Conservation (phyloP, 2,797 vertebrate genomes). For the Echeneis naucrates region DNA sequence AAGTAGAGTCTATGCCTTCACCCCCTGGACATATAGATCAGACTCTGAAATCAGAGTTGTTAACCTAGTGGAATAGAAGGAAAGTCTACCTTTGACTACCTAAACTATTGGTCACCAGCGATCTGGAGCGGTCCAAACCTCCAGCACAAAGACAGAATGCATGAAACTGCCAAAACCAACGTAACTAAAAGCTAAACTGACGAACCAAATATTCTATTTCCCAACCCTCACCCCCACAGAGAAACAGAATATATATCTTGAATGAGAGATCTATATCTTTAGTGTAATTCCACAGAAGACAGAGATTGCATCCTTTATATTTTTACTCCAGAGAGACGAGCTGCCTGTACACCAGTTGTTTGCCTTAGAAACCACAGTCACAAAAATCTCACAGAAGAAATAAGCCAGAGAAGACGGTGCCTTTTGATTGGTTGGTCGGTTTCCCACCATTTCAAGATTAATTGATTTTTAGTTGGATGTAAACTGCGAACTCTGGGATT, state of each 20-base stretch:
- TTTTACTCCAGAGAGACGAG: conserved; percentile 83
- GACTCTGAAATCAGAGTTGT: conserved; percentile 23
- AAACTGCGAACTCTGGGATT: conserved; percentile 76
- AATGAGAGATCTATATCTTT: conserved; percentile 79
- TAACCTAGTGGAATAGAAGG: conserved; percentile 20
- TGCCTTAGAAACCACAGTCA: conserved; percentile 88
- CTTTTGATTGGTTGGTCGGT: conserved; percentile 83
- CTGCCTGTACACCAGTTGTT: conserved; percentile 86
- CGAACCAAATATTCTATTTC: conserved; percentile 84
- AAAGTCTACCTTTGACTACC: conserved; percentile 49
- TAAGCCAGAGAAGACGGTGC: conserved; percentile 84
- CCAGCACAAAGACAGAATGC: conserved; percentile 76
- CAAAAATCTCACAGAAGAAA: conserved; percentile 64
- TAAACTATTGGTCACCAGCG: conserved; percentile 66
- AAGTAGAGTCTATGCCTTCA: conserved; percentile 30
- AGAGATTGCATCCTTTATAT: conserved; percentile 86
- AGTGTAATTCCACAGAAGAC: conserved; percentile 74
- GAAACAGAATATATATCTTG: conserved; percentile 76
- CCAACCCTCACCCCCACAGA: conserved; percentile 71
- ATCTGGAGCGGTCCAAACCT: conserved; percentile 60
- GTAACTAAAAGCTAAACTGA: conserved; percentile 75
- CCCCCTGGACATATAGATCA: conserved; percentile 21
- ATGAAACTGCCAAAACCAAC: conserved; percentile 77
- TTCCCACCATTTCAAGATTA: conserved; percentile 82
- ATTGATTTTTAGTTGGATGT: conserved; percentile 75